These are phyloP conservation scores for Aporophyla lueneburgensis DNA, from an alignment of 2,888 invertebrate genomes.

Conservation along the genomic window DNA sequence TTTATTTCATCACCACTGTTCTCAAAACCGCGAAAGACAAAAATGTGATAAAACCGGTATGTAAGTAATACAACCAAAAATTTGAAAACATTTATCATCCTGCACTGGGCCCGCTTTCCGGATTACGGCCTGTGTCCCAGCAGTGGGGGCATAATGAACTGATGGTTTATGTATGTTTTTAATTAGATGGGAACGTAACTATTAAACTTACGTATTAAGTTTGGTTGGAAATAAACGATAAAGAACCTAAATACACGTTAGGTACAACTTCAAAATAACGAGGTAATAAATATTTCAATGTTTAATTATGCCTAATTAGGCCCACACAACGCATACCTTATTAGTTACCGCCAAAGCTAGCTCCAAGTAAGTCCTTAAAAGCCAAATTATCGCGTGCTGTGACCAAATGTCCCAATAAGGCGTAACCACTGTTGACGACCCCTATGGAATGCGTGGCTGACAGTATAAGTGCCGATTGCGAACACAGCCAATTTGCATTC, in stretches of 20 bases:
- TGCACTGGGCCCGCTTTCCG: no score
- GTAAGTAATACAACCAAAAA: no score
- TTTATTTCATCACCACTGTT: no score
- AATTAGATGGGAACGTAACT: no score
- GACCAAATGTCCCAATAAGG: slow-evolving; percentile 28
- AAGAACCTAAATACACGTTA: neutral
- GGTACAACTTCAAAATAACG: slow-evolving; percentile 4
- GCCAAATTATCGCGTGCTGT: slow-evolving; percentile 47
- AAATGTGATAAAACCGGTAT: no score
- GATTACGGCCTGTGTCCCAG: no score
- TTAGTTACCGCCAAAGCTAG: slow-evolving; percentile 19
- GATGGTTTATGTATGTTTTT: no score
- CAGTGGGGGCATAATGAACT: no score
- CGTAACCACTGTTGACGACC: slow-evolving; percentile 50
- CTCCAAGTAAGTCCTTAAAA: slow-evolving; percentile 39
- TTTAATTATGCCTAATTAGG: slow-evolving; percentile 35
- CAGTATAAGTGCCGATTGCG: slow-evolving; percentile 59
- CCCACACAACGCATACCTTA: slow-evolving; percentile 14
- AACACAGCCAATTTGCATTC: slow-evolving; percentile 63
- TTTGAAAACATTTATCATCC: no score
- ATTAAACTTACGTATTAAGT: no score
- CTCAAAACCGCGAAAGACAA: no score
- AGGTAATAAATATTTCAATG: slow-evolving; percentile 31
- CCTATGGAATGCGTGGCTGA: slow-evolving; percentile 66
- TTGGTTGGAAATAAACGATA: neutral